Evolutionary conservation across 2,888 invertebrate genomes (phyloP), one percentile per base, ranked within the genome.

Genomic region (Limnephilus auricula): DNA sequence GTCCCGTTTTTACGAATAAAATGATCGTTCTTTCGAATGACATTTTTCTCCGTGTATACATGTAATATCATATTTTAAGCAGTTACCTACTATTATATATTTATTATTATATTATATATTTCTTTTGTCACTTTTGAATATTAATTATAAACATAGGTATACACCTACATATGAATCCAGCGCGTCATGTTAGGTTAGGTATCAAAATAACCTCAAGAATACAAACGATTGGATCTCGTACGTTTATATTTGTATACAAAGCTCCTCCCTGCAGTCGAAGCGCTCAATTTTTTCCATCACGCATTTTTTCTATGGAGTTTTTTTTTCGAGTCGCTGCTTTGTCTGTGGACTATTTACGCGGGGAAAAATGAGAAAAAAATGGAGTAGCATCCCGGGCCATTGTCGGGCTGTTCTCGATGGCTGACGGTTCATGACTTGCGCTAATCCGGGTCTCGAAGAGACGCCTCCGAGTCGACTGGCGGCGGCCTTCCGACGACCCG

Each of bases 281-380:
- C 32, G 34, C 78, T 79, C 79, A 37, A 34, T 50, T 78, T 87
- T 78, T 87, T 50, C 5, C n/a, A 32, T 15, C 65, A 65, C 65
- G 25, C 65, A 65, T 65, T 65, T 65, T 65, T 65, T 65, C 65
- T n/a, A 65, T n/a, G 25, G 65, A 25, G 45, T n/a, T 65, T n/a
- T 65, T 65, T 25, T 65, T 65, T 65, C 65, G 65, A 65, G 65
- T 65, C 50, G 50, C 3, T 50, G 50, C 31, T 87, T 87, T 50
- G 87, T 50, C 65, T 65, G 87, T 45, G 80, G 40, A 37, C 82
- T 83, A 34, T 90, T 90, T 90, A 84, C 83, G 90, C 90, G 90
- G 90, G 85, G 91, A 92, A 90, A 91, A 92, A 90, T 80, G 37
- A 88, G 90, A 92, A 90, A 89, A 92, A 92, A 92, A 92, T 91